These are phyloP conservation scores for Riparia riparia DNA, from an alignment of 2,113 vertebrate genomes.

Conservation along the genomic window DNA sequence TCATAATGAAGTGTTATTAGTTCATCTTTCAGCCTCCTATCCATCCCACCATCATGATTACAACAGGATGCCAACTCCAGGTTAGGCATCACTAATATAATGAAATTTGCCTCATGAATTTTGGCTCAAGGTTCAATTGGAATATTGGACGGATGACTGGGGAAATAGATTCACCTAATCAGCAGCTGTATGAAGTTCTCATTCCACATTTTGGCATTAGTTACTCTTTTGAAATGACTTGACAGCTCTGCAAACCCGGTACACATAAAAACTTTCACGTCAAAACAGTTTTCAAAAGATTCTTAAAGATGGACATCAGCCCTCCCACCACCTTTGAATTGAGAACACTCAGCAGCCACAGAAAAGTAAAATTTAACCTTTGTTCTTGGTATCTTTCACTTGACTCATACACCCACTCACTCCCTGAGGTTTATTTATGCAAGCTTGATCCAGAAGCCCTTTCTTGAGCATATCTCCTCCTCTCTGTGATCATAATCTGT, in stretches of 20 bases:
- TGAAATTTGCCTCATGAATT: constrained; percentile 16
- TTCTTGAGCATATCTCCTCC: not conserved
- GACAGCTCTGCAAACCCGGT: not conserved
- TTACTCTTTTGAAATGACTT: not conserved
- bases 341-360: not conserved
- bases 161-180: constrained; percentile 21
- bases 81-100: not conserved
- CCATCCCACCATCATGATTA: not conserved
- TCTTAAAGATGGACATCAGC: not conserved
- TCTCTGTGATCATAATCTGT: not conserved
- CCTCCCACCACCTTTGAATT: not conserved
- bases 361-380: not conserved
- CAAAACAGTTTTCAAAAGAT: not conserved
- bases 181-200: not conserved
- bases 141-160: not conserved
- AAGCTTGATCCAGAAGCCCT: constrained; percentile 8
- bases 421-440: constrained; percentile 27
- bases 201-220: not conserved
- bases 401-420: constrained; percentile 1
- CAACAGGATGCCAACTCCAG: not conserved
- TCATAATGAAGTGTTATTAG: constrained; percentile 27
- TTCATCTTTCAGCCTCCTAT: constrained; percentile 26
- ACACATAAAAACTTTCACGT: not conserved
- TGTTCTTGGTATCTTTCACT: constrained; percentile 14
- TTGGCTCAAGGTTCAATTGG: constrained; percentile 8